A percentile compares a stretch with the other conserved stretches of the same genome.
phyloP scores from a whole-genome alignment of 2,888 invertebrate species.

The Neoaliturus tenellus region DNA sequence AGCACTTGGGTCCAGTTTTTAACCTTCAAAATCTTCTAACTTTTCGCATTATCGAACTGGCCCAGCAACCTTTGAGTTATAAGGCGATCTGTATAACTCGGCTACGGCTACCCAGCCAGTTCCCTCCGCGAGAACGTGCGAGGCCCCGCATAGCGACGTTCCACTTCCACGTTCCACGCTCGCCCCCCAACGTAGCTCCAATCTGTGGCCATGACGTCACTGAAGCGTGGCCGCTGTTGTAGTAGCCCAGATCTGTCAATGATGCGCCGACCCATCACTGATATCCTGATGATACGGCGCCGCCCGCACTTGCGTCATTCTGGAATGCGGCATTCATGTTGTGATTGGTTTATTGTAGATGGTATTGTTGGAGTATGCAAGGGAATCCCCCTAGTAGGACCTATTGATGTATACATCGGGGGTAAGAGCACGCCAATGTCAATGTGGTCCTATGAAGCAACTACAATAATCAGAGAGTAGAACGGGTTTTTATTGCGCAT shows the following conservation, averaged over 20 bases:
- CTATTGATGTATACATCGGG: no score
- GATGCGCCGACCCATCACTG: not conserved
- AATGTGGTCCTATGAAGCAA: no score
- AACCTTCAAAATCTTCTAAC: no score
- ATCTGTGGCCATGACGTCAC: not conserved
- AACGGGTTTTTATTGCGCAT: no score
- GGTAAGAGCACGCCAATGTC: no score
- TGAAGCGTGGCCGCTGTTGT: not conserved
- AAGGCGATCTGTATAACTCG: no score
- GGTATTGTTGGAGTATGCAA: not conserved
- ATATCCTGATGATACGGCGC: constrained; percentile 28
- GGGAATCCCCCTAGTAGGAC: no score
- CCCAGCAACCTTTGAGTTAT: no score
- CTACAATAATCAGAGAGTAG: no score
- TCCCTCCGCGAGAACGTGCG: not conserved
- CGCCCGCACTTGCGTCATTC: not conserved
- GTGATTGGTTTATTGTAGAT: not conserved
- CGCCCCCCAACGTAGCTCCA: not conserved
- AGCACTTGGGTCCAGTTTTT: no score
- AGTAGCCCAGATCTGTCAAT: constrained; percentile 9
- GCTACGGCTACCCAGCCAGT: not conserved
- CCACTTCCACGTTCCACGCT: not conserved
- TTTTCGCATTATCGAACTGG: no score
- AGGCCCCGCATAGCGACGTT: not conserved
- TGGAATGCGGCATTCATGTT: constrained; percentile 1